These are phyloP conservation scores for Drosophila longiperda DNA, from an alignment of 2,888 invertebrate species.

Conservation along the genomic window DNA sequence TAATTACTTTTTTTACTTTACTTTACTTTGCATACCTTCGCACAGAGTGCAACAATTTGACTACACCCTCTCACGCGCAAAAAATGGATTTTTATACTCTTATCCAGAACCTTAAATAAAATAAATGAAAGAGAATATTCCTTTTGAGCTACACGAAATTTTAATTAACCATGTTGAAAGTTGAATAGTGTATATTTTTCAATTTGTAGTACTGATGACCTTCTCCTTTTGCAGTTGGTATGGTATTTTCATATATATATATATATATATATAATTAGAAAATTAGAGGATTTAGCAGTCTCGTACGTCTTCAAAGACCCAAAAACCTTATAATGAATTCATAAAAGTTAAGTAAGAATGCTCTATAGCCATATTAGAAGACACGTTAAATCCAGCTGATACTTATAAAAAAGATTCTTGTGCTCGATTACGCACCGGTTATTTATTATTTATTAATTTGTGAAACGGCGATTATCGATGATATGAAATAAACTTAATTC, in stretches of 20 bases:
- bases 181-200: background rate
- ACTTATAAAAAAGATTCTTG: background rate
- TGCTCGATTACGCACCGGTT: background rate
- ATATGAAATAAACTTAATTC: background rate
- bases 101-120: background rate
- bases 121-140: background rate
- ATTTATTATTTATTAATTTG: background rate
- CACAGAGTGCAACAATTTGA: constrained; percentile 14
- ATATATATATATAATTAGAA: background rate
- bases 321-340: background rate
- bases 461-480: background rate
- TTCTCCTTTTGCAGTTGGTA: background rate
- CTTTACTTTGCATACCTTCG: background rate
- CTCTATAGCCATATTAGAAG: background rate
- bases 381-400: background rate
- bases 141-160: background rate
- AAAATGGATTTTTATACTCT: background rate
- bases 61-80: constrained; percentile 2
- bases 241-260: background rate
- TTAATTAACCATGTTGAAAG: background rate
- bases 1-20: background rate
- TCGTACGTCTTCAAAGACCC: background rate
- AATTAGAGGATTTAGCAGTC: background rate
- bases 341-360: background rate
- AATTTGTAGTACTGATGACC: background rate